These are phyloP conservation scores for Oegoconia quadripuncta DNA, from an alignment of 2,888 invertebrate genomes.

Conservation along the genomic window DNA sequence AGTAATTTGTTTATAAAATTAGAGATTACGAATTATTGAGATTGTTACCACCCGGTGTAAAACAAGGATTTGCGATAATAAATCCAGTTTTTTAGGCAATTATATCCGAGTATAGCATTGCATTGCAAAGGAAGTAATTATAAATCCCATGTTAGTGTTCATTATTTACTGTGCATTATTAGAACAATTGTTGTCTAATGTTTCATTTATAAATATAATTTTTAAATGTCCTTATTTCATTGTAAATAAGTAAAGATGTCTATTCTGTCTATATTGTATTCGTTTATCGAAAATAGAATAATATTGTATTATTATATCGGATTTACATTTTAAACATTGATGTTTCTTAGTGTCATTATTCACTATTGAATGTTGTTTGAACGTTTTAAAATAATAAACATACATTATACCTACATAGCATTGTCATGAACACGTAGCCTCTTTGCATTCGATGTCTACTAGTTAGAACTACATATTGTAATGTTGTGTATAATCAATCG, in stretches of 20 bases:
- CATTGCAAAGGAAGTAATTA: constrained; percentile 43
- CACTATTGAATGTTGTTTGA: constrained; percentile 58
- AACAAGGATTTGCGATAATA: constrained; percentile 49
- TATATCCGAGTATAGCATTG: constrained; percentile 45
- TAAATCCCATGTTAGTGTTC: constrained; percentile 55
- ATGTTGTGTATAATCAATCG: constrained; percentile 29
- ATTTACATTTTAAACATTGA: constrained; percentile 53
- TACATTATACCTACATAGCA: constrained; percentile 28
- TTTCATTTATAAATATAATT: constrained; percentile 43
- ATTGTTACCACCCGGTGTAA: constrained; percentile 75
- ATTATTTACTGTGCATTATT: constrained; percentile 57
- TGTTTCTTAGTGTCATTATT: constrained; percentile 63
- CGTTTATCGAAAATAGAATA: constrained; percentile 48
- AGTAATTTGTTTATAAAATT: constrained; percentile 69
- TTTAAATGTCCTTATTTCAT: constrained; percentile 52
- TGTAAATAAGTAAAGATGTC: constrained; percentile 59
- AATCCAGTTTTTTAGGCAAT: constrained; percentile 42
- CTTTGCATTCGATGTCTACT: constrained; percentile 40
- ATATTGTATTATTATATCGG: constrained; percentile 54
- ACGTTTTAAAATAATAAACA: constrained; percentile 46
- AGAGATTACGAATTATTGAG: constrained; percentile 71
- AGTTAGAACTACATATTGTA: constrained; percentile 12
- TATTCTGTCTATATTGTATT: constrained; percentile 60
- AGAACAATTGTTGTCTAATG: constrained; percentile 61
- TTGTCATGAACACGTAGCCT: constrained; percentile 53